Evolutionary conservation across 2,888 invertebrate genomes (phyloP), one percentile per base, ranked within the genome.

Genomic region (Orthonevra nobilis): DNA sequence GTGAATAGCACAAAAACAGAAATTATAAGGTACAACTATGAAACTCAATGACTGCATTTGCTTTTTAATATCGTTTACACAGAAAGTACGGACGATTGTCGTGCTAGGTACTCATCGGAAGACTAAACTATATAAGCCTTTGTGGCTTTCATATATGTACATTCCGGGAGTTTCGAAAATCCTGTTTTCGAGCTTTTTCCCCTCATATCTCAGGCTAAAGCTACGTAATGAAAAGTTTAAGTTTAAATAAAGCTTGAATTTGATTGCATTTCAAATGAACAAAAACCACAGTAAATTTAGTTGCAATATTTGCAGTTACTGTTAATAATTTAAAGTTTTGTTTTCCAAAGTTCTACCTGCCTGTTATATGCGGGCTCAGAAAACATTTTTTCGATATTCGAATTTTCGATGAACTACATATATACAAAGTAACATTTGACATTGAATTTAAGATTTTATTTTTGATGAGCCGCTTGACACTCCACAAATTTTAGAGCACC

Each of bases 1-100:
- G 17, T 5, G 5, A 23, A 23, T 23, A 23, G 23, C 10, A 7
- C 15, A 38, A 26, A 9, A 20, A 9, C 7, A 34, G 9, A 14
- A 1, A 15, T n/a, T n/a, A n/a, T n/a, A n/a, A n/a, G n/a, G n/a
- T 4, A 20, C 7, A 50, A 20, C 7, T 26, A 3, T 26, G 40
- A 17, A 15, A 17, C 9, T 40, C 5, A 38, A 17, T 54, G 12
- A 28, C 28, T 28, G 10, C 5, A 42, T 9, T 58, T 34, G 26
- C 38, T 54, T 54, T 38, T 23, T 23, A 54, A 26, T 54, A 54
- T 42, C 10, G 10, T 30, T 50, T 40, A 12, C 52, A 50, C 30
- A 20, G n/a, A 40, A 9, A 3, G 28, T 40, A 64, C 40, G 50
- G 40, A 52, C 50, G 63, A 63, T 64, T 52, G 40, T 64, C 40